Base-by-base conservation (phyloP, 2,797 vertebrate genomes). In the Cryptoprocta ferox region DNA sequence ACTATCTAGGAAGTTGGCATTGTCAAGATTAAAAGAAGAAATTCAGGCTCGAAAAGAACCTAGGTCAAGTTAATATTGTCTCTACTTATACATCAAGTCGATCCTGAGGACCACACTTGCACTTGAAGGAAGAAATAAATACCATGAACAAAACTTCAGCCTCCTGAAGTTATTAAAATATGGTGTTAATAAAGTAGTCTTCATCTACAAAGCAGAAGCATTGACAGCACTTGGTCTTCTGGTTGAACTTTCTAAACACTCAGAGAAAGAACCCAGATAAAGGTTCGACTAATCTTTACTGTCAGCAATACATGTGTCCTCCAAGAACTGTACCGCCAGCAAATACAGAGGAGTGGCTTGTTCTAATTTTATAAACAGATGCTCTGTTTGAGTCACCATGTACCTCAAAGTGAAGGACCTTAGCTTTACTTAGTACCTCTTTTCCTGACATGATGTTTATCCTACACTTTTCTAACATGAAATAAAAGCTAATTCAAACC, bases 261-360 rank as follows among this genome's bases (percentile, higher is more conserved):
- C 88, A 87, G 59, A 86, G 83, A 84, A 95, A 96, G 59, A 96
- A 35, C 26, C 42, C n/a, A 91, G 90, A 85, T 94, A 94, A 94
- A 97, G 73, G 48, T 35, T 91, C 28, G 4, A 59, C 45, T 86
- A 12, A 76, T 94, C 80, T 96, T 95, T 94, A 93, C 89, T 63
- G 65, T 92, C 96, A 97, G 83, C 94, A 93, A 45, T 81, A 92
- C 98, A 98, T 98, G 79, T 97, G 98, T 93, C 94, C 90, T 93
- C 63, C 94, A 97, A 95, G 81, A 91, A 80, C 61, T 92, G 89
- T 92, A 92, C 48, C 6, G 37, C 78, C 88, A 95, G 81, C 80
- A 95, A 92, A 97, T 80, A 63, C 82, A 82, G 71, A 95, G 84
- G 65, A 90, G 89, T 91, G 79, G 37, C 79, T 97, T 93, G 88